phyloP scores from a whole-genome alignment of 2,113 vertebrate genomes.

The Pelobates fuscus region DNA sequence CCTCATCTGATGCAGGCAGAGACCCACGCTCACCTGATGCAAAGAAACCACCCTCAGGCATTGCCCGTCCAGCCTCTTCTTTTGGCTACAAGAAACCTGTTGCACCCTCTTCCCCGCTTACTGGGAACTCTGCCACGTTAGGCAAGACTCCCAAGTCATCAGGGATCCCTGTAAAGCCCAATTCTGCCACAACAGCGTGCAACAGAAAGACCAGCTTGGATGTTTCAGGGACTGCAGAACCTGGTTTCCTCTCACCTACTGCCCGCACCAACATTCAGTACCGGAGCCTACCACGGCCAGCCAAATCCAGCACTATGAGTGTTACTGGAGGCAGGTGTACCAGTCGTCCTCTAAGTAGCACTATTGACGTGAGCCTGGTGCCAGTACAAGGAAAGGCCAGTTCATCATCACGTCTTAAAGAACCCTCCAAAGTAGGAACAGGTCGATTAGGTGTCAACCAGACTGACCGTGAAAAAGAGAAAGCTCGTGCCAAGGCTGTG shows the following conservation, averaged over 20 bases:
- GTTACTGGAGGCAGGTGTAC: slow-evolving; percentile 75
- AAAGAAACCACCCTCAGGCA: slow-evolving; percentile 89
- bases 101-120: slow-evolving; percentile 75
- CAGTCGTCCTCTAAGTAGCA: slow-evolving; percentile 82
- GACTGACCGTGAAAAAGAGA: slow-evolving; percentile 91
- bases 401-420: slow-evolving; percentile 75
- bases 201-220: slow-evolving; percentile 88
- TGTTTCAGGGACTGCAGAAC: slow-evolving; percentile 77
- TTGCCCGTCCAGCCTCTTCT: slow-evolving; percentile 80
- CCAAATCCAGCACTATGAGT: slow-evolving; percentile 90
- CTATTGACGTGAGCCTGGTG: slow-evolving; percentile 80
- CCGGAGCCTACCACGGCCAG: slow-evolving; percentile 91
- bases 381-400: slow-evolving; percentile 69
- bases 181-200: slow-evolving; percentile 56
- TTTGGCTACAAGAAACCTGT: slow-evolving; percentile 91
- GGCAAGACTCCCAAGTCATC: slow-evolving; percentile 88
- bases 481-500: slow-evolving; percentile 90
- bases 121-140: slow-evolving; percentile 73
- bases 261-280: slow-evolving; percentile 92
- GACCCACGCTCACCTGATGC: slow-evolving; percentile 76
- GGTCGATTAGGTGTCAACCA: slow-evolving; percentile 78
- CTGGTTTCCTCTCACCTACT: slow-evolving; percentile 83
- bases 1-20: slow-evolving; percentile 88
- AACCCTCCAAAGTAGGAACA: slow-evolving; percentile 71
- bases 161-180: slow-evolving; percentile 89